phyloP scores from a whole-genome alignment of 2,888 invertebrate species.

The Eupithecia vulgata region DNA sequence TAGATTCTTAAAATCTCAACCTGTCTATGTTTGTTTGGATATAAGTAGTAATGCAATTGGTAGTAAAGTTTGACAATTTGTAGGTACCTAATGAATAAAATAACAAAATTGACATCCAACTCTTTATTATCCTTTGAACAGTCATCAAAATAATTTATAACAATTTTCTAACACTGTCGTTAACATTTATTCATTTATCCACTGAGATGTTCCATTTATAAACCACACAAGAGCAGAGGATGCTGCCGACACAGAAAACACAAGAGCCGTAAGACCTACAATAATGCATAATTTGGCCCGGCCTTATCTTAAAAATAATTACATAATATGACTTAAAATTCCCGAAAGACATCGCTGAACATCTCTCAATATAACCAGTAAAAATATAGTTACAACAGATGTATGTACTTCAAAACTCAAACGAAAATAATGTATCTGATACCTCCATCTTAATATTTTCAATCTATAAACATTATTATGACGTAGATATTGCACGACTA shows the following conservation, averaged over 20 bases:
- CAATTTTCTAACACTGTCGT: conserved; percentile 85
- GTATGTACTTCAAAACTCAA: conserved; percentile 78
- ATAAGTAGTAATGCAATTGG: neutral
- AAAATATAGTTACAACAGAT: conserved; percentile 82
- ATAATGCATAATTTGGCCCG: conserved; percentile 84
- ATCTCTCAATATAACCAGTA: conserved; percentile 67
- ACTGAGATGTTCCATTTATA: conserved; percentile 79
- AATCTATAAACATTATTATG: conserved; percentile 43
- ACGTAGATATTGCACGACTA: conserved; percentile 81
- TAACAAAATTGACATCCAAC: conserved; percentile 81
- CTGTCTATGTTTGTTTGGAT: neutral
- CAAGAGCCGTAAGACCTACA: conserved; percentile 76
- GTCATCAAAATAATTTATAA: conserved; percentile 86
- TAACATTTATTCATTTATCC: conserved; percentile 82
- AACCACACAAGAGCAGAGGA: conserved; percentile 70
- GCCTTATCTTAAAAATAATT: conserved; percentile 82
- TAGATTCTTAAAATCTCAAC: neutral
- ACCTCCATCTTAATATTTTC: conserved; percentile 80
- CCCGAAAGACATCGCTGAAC: conserved; percentile 60
- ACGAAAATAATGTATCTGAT: conserved; percentile 77
- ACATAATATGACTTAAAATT: conserved; percentile 81
- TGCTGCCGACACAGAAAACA: conserved; percentile 70
- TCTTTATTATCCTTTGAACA: conserved; percentile 85
- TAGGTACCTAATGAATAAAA: conserved; percentile 53
- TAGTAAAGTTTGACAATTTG: neutral